Evolutionary conservation across 2,113 vertebrate species (phyloP).

Genomic region (Paradoxurus hermaphroditus): DNA sequence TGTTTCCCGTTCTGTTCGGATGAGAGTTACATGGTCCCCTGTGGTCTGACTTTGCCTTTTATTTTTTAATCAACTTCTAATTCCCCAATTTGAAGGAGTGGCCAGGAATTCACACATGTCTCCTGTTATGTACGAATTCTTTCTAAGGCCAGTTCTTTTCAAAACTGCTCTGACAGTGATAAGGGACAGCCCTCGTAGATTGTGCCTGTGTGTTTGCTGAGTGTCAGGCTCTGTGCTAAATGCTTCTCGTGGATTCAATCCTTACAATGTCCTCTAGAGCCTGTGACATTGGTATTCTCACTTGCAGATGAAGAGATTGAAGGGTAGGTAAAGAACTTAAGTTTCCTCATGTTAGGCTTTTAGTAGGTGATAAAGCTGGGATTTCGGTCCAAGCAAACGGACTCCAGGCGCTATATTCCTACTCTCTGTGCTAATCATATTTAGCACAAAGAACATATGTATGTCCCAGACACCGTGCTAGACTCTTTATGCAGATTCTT

Average conservation of each 20-base stretch:
- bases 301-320: not conserved
- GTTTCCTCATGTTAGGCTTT: not conserved
- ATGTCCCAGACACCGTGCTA: not conserved
- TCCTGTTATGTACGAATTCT: not conserved
- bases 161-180: not conserved
- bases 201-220: not conserved
- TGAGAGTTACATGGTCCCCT: not conserved
- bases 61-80: not conserved
- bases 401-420: not conserved
- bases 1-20: not conserved
- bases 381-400: not conserved
- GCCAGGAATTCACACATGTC: not conserved
- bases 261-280: not conserved
- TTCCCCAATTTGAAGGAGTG: not conserved
- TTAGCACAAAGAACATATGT: too few species aligned
- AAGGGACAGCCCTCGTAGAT: not conserved
- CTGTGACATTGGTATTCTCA: not conserved
- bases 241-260: not conserved
- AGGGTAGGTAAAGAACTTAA: not conserved
- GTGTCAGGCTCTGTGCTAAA: not conserved
- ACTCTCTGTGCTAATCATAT: too few species aligned
- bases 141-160: not conserved
- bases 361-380: not conserved
- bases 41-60: not conserved
- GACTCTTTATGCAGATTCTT: not conserved